A percentile compares a stretch with the other conserved stretches of the same genome.
These are phyloP conservation scores for Sminthurinus signatus DNA, from an alignment of 1,140 invertebrate species.

Conservation along the genomic window DNA sequence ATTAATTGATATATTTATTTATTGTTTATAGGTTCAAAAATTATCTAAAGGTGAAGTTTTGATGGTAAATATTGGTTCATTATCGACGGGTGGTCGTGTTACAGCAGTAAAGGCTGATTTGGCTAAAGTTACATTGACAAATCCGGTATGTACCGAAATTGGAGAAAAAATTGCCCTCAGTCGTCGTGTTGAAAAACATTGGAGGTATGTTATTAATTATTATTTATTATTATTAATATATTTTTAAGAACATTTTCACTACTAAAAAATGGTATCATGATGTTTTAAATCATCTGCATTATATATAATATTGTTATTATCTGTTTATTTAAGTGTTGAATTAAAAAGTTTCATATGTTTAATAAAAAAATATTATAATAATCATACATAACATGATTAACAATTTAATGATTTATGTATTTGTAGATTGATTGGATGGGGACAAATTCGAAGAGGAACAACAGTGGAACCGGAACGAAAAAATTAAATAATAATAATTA, in stretches of 20 bases:
- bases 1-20: background rate
- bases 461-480: conserved; percentile 66
- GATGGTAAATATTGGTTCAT: conserved; percentile 96
- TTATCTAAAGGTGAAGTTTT: conserved; percentile 82
- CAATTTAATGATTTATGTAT: too few species aligned
- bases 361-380: too few species aligned
- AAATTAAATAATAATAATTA: background rate
- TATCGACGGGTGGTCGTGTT: conserved; percentile 95
- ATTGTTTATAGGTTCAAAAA: conserved; percentile 64
- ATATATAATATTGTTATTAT: too few species aligned
- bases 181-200: conserved; percentile 97
- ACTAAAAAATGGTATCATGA: conserved; percentile 9
- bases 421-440: conserved; percentile 94
- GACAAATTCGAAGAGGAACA: conserved; percentile 85
- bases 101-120: conserved; percentile 94
- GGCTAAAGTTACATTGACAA: conserved; percentile 93
- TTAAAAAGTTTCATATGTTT: too few species aligned
- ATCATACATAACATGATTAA: too few species aligned
- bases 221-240: conserved; percentile 11
- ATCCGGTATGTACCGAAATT: conserved; percentile 97
- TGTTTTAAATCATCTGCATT: too few species aligned
- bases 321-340: conserved; percentile 40
- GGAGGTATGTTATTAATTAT: conserved; percentile 68
- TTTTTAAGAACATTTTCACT: conserved; percentile 21
- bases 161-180: conserved; percentile 98